Base-by-base conservation (phyloP, 2,113 vertebrate species). In the Crotophaga sulcirostris region DNA sequence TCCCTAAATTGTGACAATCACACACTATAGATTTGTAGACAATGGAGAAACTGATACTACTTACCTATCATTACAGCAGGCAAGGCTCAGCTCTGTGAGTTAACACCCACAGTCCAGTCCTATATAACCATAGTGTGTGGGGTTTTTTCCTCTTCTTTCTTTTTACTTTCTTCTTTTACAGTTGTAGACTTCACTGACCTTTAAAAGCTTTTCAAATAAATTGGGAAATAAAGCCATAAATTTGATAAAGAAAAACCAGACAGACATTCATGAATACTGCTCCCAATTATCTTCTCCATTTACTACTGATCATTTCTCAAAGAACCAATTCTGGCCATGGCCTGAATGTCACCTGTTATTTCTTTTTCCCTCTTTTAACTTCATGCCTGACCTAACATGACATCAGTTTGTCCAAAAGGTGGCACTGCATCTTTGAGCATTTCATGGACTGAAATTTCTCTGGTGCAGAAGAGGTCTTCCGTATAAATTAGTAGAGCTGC, bases 341-440 rank as follows among this genome's bases (percentile, higher is more conserved):
- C 24, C 62, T 74, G 56, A 87, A 76, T 82, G 74, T 84, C 72
- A 92, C 21, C 40, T 81, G 28, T 25, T 94, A 56, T 64, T 92
- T 89, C 23, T 83, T 66, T 75, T 69, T 69, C 47, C 26, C 11
- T 44, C 36, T 78, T 54, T 74, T 52, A 87, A 38, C 40, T 91
- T 87, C 40, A 82, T 73, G 91, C 89, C 68, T 97, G 92, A 92
- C 93, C 88, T 84, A 84, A 88, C 79, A 80, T 14, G 93, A 93
- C 59, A 75, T 45, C 29, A 0, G 1, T 94, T 87, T 91, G 90
- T 86, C 96, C 97, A 94, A 97, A 93, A 97, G 97, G 91, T 96
- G 96, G 96, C 96, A 97, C 94, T 97, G 89, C 95, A 90, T 97
- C 95, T 96, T 95, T 94, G 95, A 94, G 73, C 95, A 96, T 96